Evolutionary conservation across 2,797 vertebrate genomes (phyloP).

Genomic region (Sphenodon punctatus): DNA sequence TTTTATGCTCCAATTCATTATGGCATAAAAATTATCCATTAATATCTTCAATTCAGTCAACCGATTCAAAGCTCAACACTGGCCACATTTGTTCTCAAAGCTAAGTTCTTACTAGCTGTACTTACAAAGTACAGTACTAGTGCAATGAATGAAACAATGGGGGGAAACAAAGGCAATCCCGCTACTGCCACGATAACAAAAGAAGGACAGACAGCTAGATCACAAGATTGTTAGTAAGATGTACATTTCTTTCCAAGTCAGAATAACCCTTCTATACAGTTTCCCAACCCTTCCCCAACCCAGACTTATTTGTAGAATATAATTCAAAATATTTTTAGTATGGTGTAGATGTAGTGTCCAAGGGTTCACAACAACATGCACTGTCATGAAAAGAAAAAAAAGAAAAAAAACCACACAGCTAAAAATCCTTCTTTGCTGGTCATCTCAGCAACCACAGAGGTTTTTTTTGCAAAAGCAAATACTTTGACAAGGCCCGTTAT

Average conservation of each 20-base stretch:
- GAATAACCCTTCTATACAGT: slow-evolving; percentile 69
- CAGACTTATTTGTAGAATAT: slow-evolving; percentile 61
- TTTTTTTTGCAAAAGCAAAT: slow-evolving; percentile 67
- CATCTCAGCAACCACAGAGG: slow-evolving; percentile 62
- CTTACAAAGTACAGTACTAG: slow-evolving; percentile 73
- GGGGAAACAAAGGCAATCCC: slow-evolving; percentile 58
- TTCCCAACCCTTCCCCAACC: slow-evolving; percentile 66
- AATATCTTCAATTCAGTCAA: slow-evolving; percentile 38
- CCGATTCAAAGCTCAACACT: slow-evolving; percentile 68
- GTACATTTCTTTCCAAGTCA: slow-evolving; percentile 73
- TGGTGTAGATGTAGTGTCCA: slow-evolving; percentile 79
- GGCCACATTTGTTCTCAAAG: slow-evolving; percentile 71
- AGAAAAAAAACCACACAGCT: no score
- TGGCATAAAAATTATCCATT: slow-evolving; percentile 66
- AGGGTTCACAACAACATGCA: slow-evolving; percentile 77
- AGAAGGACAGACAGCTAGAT: slow-evolving; percentile 85
- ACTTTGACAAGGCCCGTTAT: slow-evolving; percentile 68
- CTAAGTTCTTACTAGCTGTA: slow-evolving; percentile 65
- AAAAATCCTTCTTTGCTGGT: slow-evolving; percentile 61
- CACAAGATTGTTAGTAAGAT: slow-evolving; percentile 84
- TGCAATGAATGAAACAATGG: slow-evolving; percentile 53
- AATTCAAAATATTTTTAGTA: slow-evolving; percentile 65
- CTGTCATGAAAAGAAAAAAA: slow-evolving; percentile 65
- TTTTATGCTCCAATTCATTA: slow-evolving; percentile 81
- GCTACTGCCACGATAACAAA: slow-evolving; percentile 67